Base-by-base conservation (phyloP, 2,797 vertebrate species). In the Sebastolobus alascanus region DNA sequence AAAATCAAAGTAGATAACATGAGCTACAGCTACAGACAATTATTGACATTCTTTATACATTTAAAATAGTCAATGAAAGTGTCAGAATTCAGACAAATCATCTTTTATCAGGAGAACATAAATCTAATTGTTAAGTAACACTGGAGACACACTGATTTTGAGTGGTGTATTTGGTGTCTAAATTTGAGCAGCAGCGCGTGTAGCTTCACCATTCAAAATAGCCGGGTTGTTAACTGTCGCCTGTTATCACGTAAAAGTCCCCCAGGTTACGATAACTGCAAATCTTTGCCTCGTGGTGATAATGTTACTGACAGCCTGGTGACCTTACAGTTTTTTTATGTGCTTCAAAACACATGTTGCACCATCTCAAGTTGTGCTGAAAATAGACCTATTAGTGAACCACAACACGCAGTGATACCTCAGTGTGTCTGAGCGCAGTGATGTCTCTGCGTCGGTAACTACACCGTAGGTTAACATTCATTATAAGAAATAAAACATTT, bases 241-340 rank as follows among this genome's bases (percentile, higher is more conserved):
- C 56, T 59, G 65, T 87, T 85, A 80, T 59, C 86, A 61, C 40
- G 8, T 74, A 72, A 73, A 88, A 65, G 67, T 76, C 37, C 50
- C 75, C 4, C 22, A 83, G 84, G 91, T 90, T 92, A 94, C 13
- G 16, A 83, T 81, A 94, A 90, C 85, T 94, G 92, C 76, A 89
- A 93, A 94, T 93, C 72, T 90, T 77, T 73, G 40, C 59, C 74
- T 31, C 64, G 67, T 79, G 89, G 92, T 78, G 92, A 85, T 94
- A 94, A 94, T 92, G 90, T 90, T 82, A 75, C 85, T 66, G 85
- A 60, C 74, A 77, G 68, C 66, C 75, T 60, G 3, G 75, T 88
- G 78, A 86, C 88, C 86, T 86, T 40, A 82, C 84, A 89, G 86
- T 82, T 89, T 88, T 82, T 86, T 65, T 78, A 75, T 56, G 77